These are phyloP conservation scores for Mantis religiosa DNA, from an alignment of 2,888 invertebrate species.

Conservation along the genomic window DNA sequence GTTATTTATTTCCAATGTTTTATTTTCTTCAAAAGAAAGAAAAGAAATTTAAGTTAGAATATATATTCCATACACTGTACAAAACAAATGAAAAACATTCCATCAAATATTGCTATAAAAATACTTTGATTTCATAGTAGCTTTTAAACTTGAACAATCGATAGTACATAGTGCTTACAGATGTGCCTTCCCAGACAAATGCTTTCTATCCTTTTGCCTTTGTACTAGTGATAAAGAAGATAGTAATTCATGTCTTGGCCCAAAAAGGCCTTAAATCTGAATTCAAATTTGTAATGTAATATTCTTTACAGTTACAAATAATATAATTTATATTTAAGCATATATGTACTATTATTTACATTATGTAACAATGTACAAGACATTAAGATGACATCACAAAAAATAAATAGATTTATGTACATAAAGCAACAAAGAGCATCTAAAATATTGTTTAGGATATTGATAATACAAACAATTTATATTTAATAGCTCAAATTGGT, in stretches of 20 bases:
- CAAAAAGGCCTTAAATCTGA: not conserved
- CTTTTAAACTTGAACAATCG: not conserved
- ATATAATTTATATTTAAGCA: not conserved
- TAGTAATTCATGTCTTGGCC: not conserved
- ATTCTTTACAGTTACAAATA: not conserved
- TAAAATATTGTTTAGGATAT: not conserved
- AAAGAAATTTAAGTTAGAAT: not conserved
- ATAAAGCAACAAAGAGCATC: not conserved
- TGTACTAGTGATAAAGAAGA: not conserved
- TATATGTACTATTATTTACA: not conserved
- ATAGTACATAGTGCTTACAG: not conserved
- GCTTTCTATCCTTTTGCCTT: not conserved
- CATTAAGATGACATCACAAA: not conserved
- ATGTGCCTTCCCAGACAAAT: not conserved
- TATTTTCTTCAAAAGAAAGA: not conserved
- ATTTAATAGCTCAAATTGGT: not conserved
- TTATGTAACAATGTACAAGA: not conserved
- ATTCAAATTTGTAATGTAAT: not conserved
- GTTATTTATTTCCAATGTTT: not conserved
- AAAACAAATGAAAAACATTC: slow-evolving; percentile 6
- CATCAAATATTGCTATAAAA: not conserved
- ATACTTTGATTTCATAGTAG: not conserved
- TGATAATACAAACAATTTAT: not conserved
- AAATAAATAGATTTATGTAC: not conserved
- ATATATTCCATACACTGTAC: not conserved